Conservation (phyloP, 2,113 vertebrate genomes). For the Morone saxatilis region DNA sequence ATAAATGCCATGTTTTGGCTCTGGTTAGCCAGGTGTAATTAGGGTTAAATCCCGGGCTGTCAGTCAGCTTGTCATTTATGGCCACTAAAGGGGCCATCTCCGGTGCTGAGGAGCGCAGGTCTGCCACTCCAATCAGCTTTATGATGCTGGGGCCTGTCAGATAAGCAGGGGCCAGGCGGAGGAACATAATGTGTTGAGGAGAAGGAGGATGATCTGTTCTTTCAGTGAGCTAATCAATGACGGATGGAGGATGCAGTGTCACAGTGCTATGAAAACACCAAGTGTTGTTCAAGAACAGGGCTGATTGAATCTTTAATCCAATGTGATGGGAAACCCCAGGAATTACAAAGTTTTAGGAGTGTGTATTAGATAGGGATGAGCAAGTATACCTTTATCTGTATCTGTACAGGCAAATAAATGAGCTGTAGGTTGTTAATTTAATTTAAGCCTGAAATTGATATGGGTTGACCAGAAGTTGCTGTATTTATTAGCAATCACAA, state of each 20-base stretch:
- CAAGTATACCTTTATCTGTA: too few relatives aligned
- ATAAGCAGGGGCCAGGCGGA: constrained; percentile 56
- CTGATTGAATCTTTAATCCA: constrained; percentile 31
- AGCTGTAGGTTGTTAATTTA: too few relatives aligned
- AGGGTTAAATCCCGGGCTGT: constrained; percentile 71
- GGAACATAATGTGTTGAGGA: constrained; percentile 26
- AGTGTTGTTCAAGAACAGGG: constrained; percentile 23
- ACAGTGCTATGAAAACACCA: constrained; percentile 13
- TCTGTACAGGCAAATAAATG: too few relatives aligned
- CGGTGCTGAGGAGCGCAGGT: constrained; percentile 56
- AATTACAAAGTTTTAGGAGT: constrained; percentile 24
- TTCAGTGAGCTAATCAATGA: constrained; percentile 49
- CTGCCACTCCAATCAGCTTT: constrained; percentile 75
- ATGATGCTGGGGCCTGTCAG: constrained; percentile 68
- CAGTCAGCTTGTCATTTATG: constrained; percentile 71
- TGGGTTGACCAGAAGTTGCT: too few relatives aligned
- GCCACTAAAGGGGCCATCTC: constrained; percentile 67
- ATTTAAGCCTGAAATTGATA: too few relatives aligned
- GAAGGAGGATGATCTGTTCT: constrained; percentile 49
- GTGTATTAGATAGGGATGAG: neutral
- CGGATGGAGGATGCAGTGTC: constrained; percentile 50
- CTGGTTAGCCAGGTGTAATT: constrained; percentile 71
- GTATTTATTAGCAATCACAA: too few relatives aligned
- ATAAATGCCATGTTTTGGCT: constrained; percentile 64
- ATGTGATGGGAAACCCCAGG: constrained; percentile 18